Evolutionary conservation across 2,113 vertebrate genomes (phyloP), one percentile per base, ranked within the genome.

Genomic region (Catharus minimus): DNA sequence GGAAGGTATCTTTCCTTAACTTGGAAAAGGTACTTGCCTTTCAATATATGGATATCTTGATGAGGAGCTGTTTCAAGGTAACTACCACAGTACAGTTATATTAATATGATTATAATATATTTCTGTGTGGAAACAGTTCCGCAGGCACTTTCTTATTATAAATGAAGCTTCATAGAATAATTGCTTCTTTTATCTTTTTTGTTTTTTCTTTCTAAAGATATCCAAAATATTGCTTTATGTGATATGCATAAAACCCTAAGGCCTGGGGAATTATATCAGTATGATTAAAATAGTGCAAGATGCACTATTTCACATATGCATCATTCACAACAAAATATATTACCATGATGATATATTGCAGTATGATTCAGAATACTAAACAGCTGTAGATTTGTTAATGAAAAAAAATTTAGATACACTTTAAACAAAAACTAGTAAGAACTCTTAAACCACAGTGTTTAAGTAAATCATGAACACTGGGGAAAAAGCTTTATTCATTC

Each of bases 141-240:
- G 72, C 36, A 79, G 23, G 16, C 17, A 75, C 3, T 22, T 47
- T 18, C 2, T 56, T 47, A n/a, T 41, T 76, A 65, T 17, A 80
- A 66, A 57, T 41, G 11, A 69, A 68, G 68, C 5, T 62, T 62
- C 19, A 55, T 4, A 39, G 33, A 49, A 55, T 17, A 58, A 26
- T n/a, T 15, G 1, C 7, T 57, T 23, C 2, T 61, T 44, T 26
- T 39, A 4, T n/a, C 0, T 23, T 27, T 41, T 79, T 28, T 1
- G 2, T 17, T 12, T 56, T 32, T 73, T 38, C 11, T 32, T 74
- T 68, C 9, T 52, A 62, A 44, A 58, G 19, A 24, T 16, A 55
- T 20, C 2, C 0, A 32, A 82, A 88, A 30, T 33, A 53, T 41
- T 79, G 8, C 2, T 85, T 44, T 44, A 33, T 65, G 5, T 61